Evolutionary conservation across 2,888 invertebrate genomes (phyloP).

Genomic region (Melanargia galathea): DNA sequence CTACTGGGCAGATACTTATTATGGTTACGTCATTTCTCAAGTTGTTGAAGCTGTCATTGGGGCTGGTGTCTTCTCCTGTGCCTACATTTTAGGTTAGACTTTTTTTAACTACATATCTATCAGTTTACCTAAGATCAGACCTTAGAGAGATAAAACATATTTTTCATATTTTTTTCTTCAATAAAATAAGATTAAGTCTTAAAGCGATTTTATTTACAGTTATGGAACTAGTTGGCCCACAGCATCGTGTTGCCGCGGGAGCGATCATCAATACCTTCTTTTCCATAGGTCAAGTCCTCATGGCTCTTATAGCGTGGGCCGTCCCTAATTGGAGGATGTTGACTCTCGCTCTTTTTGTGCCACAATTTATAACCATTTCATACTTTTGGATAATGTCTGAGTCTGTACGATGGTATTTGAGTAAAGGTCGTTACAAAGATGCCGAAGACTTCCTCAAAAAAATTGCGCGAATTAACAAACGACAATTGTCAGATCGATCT

Average conservation of each 20-base stretch:
- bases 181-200: too few relatives aligned
- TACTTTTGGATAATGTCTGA: conserved; percentile 85
- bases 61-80: conserved; percentile 86
- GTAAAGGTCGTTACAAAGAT: conserved; percentile 81
- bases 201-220: conserved; percentile 63
- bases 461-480: conserved; percentile 80
- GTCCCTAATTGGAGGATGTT: conserved; percentile 84
- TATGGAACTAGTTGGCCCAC: conserved; percentile 86
- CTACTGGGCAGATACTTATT: conserved; percentile 82
- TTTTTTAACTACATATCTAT: background rate
- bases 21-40: conserved; percentile 85
- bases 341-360: conserved; percentile 83
- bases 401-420: conserved; percentile 86
- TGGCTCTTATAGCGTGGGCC: conserved; percentile 84
- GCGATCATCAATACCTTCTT: conserved; percentile 84
- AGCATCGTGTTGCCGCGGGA: conserved; percentile 84
- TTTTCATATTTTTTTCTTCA: too few relatives aligned
- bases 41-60: conserved; percentile 85
- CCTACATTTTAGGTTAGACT: conserved; percentile 84
- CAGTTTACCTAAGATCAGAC: too few relatives aligned
- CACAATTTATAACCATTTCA: conserved; percentile 82
- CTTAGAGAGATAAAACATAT: too few relatives aligned
- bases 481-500: conserved; percentile 65
- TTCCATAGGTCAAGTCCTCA: conserved; percentile 83
- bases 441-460: conserved; percentile 79